These are phyloP conservation scores for Bucorvus abyssinicus DNA, from an alignment of 2,797 vertebrate species.

Conservation along the genomic window DNA sequence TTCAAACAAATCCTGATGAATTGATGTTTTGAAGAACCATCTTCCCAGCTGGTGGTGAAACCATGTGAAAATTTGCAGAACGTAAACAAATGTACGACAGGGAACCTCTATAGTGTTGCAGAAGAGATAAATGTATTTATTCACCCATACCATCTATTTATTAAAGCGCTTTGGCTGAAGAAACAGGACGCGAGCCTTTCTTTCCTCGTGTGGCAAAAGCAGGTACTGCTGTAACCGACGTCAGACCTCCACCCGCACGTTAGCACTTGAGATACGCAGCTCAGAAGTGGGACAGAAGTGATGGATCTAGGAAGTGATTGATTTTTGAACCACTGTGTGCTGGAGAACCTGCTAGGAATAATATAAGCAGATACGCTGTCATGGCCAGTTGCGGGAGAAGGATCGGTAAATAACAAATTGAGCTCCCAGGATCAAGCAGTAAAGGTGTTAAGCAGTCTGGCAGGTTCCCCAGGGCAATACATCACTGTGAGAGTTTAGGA, in stretches of 20 bases:
- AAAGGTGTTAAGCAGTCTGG: constrained; percentile 30
- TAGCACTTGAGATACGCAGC: neutral
- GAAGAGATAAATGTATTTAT: neutral
- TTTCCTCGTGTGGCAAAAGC: neutral
- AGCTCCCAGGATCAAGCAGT: constrained; percentile 23
- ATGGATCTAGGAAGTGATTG: constrained; percentile 31
- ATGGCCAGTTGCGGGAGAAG: constrained; percentile 2
- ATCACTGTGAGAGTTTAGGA: neutral
- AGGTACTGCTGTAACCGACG: neutral
- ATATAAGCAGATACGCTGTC: constrained; percentile 3
- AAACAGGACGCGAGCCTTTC: neutral
- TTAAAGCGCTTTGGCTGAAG: neutral
- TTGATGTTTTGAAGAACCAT: neutral
- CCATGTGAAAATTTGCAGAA: neutral
- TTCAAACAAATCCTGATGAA: constrained; percentile 10
- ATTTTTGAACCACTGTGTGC: constrained; percentile 26
- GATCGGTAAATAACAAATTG: constrained; percentile 39
- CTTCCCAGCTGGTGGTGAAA: neutral
- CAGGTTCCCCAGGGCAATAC: neutral
- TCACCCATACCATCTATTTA: neutral
- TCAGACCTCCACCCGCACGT: neutral
- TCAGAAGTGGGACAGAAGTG: neutral
- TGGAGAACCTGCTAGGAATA: constrained; percentile 31
- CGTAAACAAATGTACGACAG: neutral
- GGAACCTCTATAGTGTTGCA: neutral